phyloP scores from a whole-genome alignment of 2,113 vertebrate genomes.

The Tinamus guttatus region DNA sequence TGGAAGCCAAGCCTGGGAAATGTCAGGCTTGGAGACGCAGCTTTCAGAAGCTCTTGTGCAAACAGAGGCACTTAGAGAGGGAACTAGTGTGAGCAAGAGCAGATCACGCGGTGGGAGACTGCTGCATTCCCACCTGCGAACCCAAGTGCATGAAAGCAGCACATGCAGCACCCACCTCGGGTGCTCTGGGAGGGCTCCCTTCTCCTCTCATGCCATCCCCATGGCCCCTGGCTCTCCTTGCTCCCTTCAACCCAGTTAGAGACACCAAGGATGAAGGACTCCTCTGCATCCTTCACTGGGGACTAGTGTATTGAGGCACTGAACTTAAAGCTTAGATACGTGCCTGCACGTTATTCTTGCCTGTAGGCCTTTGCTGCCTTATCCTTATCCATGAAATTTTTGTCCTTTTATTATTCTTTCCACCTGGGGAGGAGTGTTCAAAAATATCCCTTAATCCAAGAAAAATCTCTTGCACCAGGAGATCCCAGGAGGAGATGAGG shows the following conservation, averaged over 20 bases:
- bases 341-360: background rate
- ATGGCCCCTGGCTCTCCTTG: background rate
- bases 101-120: background rate
- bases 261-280: background rate
- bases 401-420: background rate
- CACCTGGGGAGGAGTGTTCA: background rate
- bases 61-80: background rate
- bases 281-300: background rate
- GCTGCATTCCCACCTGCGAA: background rate
- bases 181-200: background rate
- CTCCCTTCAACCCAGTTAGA: fast-evolving
- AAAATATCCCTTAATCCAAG: background rate
- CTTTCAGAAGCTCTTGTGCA: fast-evolving
- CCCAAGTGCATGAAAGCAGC: background rate
- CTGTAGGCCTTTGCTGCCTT: background rate
- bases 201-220: background rate
- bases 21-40: fast-evolving
- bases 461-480: background rate
- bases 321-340: background rate
- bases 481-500: background rate
- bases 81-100: background rate
- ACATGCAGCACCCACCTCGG: fast-evolving
- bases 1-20: background rate
- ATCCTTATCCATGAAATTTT: background rate
- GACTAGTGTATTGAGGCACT: background rate